Base-by-base conservation (phyloP, 1,140 invertebrate species). In the Oryzaephilus surinamensis region DNA sequence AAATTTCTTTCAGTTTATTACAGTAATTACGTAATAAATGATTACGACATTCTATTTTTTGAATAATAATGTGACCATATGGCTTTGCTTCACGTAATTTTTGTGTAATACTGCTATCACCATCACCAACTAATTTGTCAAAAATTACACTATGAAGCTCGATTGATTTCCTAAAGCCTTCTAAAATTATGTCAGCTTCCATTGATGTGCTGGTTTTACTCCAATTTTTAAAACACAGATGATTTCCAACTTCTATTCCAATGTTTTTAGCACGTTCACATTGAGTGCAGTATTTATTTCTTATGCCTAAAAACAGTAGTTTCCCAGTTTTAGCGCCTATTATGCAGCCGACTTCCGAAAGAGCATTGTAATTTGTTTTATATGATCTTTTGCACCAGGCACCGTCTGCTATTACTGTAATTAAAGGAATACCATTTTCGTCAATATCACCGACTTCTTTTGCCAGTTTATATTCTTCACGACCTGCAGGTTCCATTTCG, bases 361-460 rank as follows among this genome's bases (percentile, higher is more conserved):
- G 21, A 6, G 51, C 51, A 18, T 50, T 50, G 38, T 55, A 53
- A 24, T 55, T 45, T 6, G 24, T 30, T 17, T 39, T 46, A 27
- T 60, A 60, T 2, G 54, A 57, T 34, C 55, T 33, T 30, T 57
- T 61, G 4, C 26, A 39, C 47, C 52, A 59, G 21, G 41, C 32
- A n/a, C 53, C 57, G 40, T 61, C 53, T 23, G 43, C 53, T 29
- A 54, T 42, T n/a, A 62, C 60, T 6, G 48, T 45, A 24, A 61
- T 51, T 6, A 37, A 14, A 6, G 54, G 52, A 11, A 46, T 38
- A 7, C 50, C 50, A 38, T 52, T 34, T 15, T 50, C 43, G 45
- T 58, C 48, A 23, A 62, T 36, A 18, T 61, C 43, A 4, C 52
- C 49, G 1, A 38, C 30, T 38, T 52, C 39, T 30, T 41, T 39